phyloP scores from a whole-genome alignment of 2,797 vertebrate species.

The Amphiprion clarkii region DNA sequence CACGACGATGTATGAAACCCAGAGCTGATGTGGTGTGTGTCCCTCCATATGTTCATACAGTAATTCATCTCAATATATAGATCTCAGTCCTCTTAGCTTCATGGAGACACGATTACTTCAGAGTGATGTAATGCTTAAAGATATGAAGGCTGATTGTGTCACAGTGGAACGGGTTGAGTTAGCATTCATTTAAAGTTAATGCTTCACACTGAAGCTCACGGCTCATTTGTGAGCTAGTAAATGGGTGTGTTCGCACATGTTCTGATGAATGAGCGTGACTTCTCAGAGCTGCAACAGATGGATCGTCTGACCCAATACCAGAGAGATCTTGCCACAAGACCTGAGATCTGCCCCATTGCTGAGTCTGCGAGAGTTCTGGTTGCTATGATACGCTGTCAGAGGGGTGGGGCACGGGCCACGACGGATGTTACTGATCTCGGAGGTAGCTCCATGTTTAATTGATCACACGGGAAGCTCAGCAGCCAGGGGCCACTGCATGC shows the following conservation, averaged over 20 bases:
- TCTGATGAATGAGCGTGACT: not conserved
- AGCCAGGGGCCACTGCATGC: constrained; percentile 12
- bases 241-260: not conserved
- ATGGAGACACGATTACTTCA: constrained; percentile 41
- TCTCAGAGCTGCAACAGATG: not conserved
- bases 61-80: constrained; percentile 52
- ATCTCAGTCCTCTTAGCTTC: constrained; percentile 30
- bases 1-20: constrained; percentile 21
- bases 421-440: constrained; percentile 57
- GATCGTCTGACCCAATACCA: constrained; percentile 16
- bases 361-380: constrained; percentile 32
- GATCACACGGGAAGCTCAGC: constrained; percentile 50
- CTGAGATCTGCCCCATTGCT: constrained; percentile 10
- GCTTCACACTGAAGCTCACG: constrained; percentile 6
- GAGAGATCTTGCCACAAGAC: constrained; percentile 3
- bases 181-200: constrained; percentile 8
- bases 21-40: constrained; percentile 38
- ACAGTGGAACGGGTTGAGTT: not conserved
- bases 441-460: constrained; percentile 56
- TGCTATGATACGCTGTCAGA: constrained; percentile 55
- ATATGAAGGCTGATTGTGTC: constrained; percentile 23
- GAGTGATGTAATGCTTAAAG: constrained; percentile 39
- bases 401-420: constrained; percentile 15
- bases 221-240: constrained; percentile 1
- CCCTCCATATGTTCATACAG: constrained; percentile 35